A percentile compares a stretch with the other conserved stretches of the same genome.
Conservation (phyloP, 2,888 invertebrate species). For the Clanis bilineata region DNA sequence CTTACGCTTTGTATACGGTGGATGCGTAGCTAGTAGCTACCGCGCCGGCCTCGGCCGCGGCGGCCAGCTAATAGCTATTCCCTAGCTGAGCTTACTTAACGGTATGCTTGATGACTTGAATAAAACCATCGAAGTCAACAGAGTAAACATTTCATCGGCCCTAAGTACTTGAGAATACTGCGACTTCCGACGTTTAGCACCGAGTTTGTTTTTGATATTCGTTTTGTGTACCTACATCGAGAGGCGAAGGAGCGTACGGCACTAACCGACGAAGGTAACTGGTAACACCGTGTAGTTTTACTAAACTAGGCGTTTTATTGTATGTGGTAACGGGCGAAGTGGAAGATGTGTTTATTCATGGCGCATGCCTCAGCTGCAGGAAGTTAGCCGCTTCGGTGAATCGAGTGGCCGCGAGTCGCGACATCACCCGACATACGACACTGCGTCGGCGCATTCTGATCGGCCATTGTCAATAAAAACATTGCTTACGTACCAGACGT, state of each 20-base stretch:
- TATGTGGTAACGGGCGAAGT: constrained; percentile 40
- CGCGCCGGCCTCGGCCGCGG: constrained; percentile 38
- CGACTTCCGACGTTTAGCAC: constrained; percentile 33
- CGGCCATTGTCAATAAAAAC: constrained; percentile 45
- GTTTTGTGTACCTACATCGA: not conserved
- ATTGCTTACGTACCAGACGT: constrained; percentile 3
- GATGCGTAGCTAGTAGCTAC: constrained; percentile 54
- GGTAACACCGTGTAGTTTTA: constrained; percentile 24
- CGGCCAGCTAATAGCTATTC: constrained; percentile 50
- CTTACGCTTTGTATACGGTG: constrained; percentile 57
- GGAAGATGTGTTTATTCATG: constrained; percentile 66
- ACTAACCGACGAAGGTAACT: not conserved
- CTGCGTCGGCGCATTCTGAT: constrained; percentile 40
- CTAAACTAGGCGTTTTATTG: constrained; percentile 34
- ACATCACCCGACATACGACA: constrained; percentile 56
- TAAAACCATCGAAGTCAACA: constrained; percentile 59
- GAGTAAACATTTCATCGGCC: constrained; percentile 57
- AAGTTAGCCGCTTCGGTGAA: constrained; percentile 70
- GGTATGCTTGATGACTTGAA: constrained; percentile 65
- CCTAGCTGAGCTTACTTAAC: constrained; percentile 65
- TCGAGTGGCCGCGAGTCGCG: constrained; percentile 45
- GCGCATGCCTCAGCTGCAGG: constrained; percentile 64
- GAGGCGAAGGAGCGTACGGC: not conserved
- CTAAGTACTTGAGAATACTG: constrained; percentile 50
- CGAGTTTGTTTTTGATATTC: constrained; percentile 17